phyloP scores from a whole-genome alignment of 2,888 invertebrate species.

The Penaeus monodon region DNA sequence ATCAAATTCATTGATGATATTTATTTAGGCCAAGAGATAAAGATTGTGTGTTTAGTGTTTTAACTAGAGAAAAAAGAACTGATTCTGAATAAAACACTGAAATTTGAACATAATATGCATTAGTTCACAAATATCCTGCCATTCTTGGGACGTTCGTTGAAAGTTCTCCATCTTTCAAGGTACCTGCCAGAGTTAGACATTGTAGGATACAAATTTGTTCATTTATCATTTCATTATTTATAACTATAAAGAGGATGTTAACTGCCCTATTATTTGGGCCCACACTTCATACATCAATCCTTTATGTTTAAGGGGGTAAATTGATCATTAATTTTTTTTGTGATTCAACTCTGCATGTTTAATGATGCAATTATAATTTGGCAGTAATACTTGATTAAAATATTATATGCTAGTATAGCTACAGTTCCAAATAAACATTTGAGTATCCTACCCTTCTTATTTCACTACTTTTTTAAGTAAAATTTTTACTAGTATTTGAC shows the following conservation, averaged over 20 bases:
- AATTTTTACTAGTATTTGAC: conserved; percentile 11
- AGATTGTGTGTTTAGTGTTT: too few relatives aligned
- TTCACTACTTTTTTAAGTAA: conserved; percentile 57
- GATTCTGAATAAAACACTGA: too few relatives aligned
- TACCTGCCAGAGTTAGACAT: conserved; percentile 21
- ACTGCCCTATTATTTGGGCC: conserved; percentile 28
- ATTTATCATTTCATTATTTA: conserved; percentile 20
- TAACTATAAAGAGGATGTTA: conserved; percentile 15
- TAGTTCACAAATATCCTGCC: too few relatives aligned
- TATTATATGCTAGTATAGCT: conserved; percentile 24
- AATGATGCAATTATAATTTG: conserved; percentile 27
- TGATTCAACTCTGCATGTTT: conserved; percentile 7
- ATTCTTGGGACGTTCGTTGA: not conserved
- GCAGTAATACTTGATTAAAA: conserved; percentile 16
- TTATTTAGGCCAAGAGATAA: too few relatives aligned
- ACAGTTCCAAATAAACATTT: conserved; percentile 35
- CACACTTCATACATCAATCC: conserved; percentile 15
- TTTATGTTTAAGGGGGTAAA: not conserved
- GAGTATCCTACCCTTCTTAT: conserved; percentile 46
- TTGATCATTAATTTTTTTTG: conserved; percentile 2
- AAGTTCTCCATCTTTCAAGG: not conserved
- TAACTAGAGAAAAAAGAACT: too few relatives aligned
- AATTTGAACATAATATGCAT: too few relatives aligned
- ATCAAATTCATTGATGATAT: too few relatives aligned
- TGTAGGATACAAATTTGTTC: conserved; percentile 16